Conservation (phyloP, 2,797 vertebrate species). For the Anas bernieri region DNA sequence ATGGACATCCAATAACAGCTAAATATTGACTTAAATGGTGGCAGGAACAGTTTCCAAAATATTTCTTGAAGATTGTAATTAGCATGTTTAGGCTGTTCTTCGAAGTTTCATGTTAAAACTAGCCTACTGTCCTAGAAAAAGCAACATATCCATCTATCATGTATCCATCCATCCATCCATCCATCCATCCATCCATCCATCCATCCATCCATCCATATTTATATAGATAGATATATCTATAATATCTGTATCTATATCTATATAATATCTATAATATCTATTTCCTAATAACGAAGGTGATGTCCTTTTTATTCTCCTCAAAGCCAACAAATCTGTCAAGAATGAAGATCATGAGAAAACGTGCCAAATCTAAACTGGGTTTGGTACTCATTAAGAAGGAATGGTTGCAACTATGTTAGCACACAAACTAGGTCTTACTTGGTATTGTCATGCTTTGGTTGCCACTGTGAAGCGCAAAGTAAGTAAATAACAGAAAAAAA, state of each 20-base stretch:
- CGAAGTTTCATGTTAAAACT: neutral
- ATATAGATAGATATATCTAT: too few species aligned
- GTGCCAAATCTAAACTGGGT: neutral
- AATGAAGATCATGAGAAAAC: neutral
- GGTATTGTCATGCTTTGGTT: neutral
- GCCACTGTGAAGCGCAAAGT: neutral
- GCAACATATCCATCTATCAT: neutral
- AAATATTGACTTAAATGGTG: neutral
- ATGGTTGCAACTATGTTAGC: neutral
- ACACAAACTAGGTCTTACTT: neutral
- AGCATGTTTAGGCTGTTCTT: neutral
- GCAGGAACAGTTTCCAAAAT: neutral
- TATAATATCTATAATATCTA: too few species aligned
- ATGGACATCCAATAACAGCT: neutral
- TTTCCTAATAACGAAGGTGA: neutral
- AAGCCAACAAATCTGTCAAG: neutral
- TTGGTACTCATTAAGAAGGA: neutral
- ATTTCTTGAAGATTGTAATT: neutral
- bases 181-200: too few species aligned
- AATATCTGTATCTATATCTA: too few species aligned
- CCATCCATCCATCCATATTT: too few species aligned
- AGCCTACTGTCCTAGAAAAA: neutral
- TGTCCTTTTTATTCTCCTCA: neutral
- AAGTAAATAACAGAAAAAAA: neutral
- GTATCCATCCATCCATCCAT: too few species aligned